Conservation (phyloP, 1,140 invertebrate genomes). For the Paralvinella palmiformis region DNA sequence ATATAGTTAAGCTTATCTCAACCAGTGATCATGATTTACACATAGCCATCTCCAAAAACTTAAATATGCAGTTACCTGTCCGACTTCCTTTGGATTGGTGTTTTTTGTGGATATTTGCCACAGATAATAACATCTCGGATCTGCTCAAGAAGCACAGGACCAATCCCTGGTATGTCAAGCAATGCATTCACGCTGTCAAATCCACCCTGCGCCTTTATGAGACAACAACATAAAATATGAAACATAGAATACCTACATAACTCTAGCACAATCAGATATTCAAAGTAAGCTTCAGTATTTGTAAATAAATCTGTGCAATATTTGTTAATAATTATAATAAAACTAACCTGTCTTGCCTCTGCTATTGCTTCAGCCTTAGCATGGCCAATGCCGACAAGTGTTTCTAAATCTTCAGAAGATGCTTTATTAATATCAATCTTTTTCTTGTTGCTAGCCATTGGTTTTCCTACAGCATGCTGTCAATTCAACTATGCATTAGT, state of each 20-base stretch:
- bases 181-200: conserved; percentile 46
- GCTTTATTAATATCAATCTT: conserved; percentile 46
- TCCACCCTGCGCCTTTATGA: conserved; percentile 42
- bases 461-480: too few species aligned
- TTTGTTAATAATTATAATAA: too few species aligned
- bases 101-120: conserved; percentile 27
- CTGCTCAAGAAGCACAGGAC: conserved; percentile 44
- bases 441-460: conserved; percentile 12
- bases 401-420: conserved; percentile 42
- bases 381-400: conserved; percentile 45
- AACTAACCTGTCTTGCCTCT: conserved; percentile 47
- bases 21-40: too few species aligned
- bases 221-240: conserved; percentile 1
- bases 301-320: not conserved
- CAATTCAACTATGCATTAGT: too few species aligned
- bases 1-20: too few species aligned
- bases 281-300: not conserved
- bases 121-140: conserved; percentile 38
- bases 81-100: too few species aligned
- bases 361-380: conserved; percentile 50
- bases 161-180: conserved; percentile 45
- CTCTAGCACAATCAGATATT: not conserved
- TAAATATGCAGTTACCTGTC: too few species aligned
- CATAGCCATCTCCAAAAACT: too few species aligned
- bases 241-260: not conserved